Evolutionary conservation across 64 coral and sea anemone genomes (phyloP), one percentile per base, ranked within the genome.

Genomic region (Porites lutea): DNA sequence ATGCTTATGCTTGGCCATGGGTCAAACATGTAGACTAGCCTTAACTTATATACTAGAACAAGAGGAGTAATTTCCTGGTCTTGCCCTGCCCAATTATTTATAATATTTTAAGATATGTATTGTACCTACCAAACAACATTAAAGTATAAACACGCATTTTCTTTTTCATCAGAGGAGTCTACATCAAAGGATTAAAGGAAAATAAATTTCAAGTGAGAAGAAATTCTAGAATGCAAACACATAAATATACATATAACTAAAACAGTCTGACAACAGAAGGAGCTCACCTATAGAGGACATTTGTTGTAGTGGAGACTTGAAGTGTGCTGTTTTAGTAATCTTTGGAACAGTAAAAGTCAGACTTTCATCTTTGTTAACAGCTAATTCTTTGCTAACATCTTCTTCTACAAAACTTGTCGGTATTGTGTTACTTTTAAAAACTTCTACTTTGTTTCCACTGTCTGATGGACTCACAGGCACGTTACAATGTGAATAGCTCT

Each of bases 61-160:
- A 37, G 27, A 37, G 27, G 27, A 37, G 27, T 37, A 37, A 37
- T 37, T 37, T 37, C 27, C 27, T 0, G 27, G 27, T 37, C 27
- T 37, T 37, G 27, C 27, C 27, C 27, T 37, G 27, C 27, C 27
- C 27, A 37, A 37, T 37, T 37, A 37, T 37, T 37, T 37, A 37
- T 37, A 37, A 1, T 37, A 37, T 37, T 11, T 53, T 52, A 23
- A 15, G 58, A 18, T 48, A n/a, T 49, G 5, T 79, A 2, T 37
- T 5, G 46, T 74, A 70, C 83, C 55, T 79, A 93, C 91, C 91
- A 93, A 62, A 93, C 83, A 87, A 93, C 91, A 79, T 50, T 86
- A 54, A 69, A 93, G 19, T 79, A 93, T 14, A 22, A 50, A 45
- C 12, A 87, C 63, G 22, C 45, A 46, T 69, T 73, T 71, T 93